A percentile compares a stretch with the other conserved stretches of the same genome.
Evolutionary conservation across 2,888 invertebrate genomes (phyloP).

Genomic region (Tubulanus polymorphus): DNA sequence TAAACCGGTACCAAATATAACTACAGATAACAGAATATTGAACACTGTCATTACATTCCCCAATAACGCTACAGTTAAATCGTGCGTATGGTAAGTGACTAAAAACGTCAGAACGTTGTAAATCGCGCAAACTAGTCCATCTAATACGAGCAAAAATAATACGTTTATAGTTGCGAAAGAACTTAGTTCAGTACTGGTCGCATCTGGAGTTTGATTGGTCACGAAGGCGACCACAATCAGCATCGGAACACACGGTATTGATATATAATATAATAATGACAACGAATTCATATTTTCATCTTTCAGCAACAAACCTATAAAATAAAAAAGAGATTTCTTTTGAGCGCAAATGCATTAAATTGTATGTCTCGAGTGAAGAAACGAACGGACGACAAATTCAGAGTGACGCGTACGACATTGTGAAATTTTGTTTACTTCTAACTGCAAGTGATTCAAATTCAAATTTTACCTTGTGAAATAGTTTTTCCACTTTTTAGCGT

Average conservation of each 20-base stretch:
- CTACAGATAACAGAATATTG: not conserved
- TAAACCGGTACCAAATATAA: not conserved
- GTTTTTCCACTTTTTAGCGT: not conserved
- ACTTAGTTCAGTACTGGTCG: not conserved
- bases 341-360: too few species aligned
- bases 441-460: not conserved
- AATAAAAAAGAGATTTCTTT: too few species aligned
- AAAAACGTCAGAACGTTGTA: not conserved
- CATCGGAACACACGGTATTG: not conserved
- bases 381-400: not conserved
- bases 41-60: not conserved
- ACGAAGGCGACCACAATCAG: not conserved
- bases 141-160: not conserved
- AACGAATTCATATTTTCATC: not conserved
- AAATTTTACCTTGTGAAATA: not conserved
- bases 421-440: not conserved
- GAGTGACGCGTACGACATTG: not conserved
- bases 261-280: not conserved
- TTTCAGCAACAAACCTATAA: not conserved
- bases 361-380: too few species aligned
- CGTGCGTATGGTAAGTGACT: not conserved
- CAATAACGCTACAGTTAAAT: not conserved
- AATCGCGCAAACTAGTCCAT: not conserved
- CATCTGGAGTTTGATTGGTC: not conserved
- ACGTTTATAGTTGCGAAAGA: not conserved